Conservation (phyloP, 2,113 vertebrate species). For the Lynx canadensis region DNA sequence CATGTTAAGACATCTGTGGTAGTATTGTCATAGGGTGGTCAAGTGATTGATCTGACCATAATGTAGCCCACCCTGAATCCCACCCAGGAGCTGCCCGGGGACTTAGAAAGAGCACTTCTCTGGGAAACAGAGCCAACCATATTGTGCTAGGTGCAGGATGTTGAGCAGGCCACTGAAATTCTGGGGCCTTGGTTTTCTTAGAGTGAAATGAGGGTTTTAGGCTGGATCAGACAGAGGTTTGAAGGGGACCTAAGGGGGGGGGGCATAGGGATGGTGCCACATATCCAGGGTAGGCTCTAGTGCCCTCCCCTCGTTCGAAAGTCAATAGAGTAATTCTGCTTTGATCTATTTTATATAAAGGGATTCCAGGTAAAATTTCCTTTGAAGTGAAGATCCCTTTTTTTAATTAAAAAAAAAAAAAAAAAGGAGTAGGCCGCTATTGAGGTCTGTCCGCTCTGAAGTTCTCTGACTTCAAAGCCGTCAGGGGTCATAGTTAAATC, state of each 20-base stretch:
- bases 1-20: neutral
- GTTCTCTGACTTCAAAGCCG: constrained; percentile 53
- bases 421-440: neutral
- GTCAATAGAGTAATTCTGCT: constrained; percentile 25
- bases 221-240: neutral
- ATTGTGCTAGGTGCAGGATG: neutral
- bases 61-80: neutral
- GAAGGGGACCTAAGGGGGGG: fast-evolving
- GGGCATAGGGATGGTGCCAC: fast-evolving
- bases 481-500: neutral
- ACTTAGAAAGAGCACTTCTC: too few species aligned
- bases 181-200: neutral
- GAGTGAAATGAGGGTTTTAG: neutral
- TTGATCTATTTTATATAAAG: constrained; percentile 46
- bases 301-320: neutral
- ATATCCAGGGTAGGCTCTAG: neutral
- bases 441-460: neutral
- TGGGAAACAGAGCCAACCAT: fast-evolving
- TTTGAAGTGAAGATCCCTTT: constrained; percentile 27
- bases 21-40: neutral
- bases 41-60: neutral
- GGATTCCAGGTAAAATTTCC: constrained; percentile 24
- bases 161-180: neutral
- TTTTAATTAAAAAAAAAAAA: neutral
- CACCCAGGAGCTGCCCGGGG: neutral